Evolutionary conservation across 2,113 vertebrate species (phyloP), one percentile per base, ranked within the genome.

Genomic region (Zosterops japonicus): DNA sequence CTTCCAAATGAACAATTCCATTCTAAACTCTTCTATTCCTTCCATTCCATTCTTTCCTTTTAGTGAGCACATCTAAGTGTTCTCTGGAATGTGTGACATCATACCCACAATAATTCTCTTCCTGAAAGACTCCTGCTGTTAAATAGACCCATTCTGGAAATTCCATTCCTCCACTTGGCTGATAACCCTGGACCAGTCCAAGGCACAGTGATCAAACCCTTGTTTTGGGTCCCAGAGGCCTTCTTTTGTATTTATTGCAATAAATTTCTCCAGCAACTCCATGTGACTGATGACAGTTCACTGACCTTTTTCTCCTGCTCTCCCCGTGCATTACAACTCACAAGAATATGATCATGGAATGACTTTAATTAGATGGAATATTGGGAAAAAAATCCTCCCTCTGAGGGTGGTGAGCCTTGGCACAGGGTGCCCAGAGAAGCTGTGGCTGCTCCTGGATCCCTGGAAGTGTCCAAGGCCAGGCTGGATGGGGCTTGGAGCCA

Each of bases 401-500:
- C 3, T 3, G 33, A 46, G 28, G 12, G 17, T 59, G 27, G 7
- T 0, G 0, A 22, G 8, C 53, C 22, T 36, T 68, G 63, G 72
- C 36, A 44, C 46, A 68, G 52, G 14, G 5, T 87, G 21, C 33
- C 55, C 46, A 46, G 55, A 46, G 64, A 0, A 61, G 55, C 72
- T 87, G 46, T 69, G 72, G 46, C 63, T 77, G 72, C 63, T 22
- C 55, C 27, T 57, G 61, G 11, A 69, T 87, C 84, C 46, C 46
- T 69, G 72, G 27, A 0, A 60, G 46, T 52, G 36, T 1, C 44
- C 44, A 17, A 50, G 36, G 21, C 36, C 61, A 76, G 71, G 35
- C 0, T 86, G 83, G 36, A 35, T 0, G 0, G 21, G 36, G 36
- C 18, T 77, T 36, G 72, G 44, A 69, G 22, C 46, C 22, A 0